These are phyloP conservation scores for Dorcus parallelipipedus DNA, from an alignment of 2,888 invertebrate species.

Conservation along the genomic window DNA sequence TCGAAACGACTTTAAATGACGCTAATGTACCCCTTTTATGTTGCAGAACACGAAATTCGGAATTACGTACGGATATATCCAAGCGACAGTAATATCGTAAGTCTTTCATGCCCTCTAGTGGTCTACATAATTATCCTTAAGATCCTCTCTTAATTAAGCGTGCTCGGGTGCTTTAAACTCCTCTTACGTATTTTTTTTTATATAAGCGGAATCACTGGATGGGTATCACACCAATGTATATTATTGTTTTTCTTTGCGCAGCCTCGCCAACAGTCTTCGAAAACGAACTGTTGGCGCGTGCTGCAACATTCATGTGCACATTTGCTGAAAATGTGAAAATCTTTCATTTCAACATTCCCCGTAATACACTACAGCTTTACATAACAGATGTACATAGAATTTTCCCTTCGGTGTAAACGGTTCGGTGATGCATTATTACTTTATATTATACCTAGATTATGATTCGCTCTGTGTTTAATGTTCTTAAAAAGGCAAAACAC, in stretches of 20 bases:
- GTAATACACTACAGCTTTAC: too few species aligned
- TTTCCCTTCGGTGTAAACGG: too few species aligned
- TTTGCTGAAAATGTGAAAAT: not conserved
- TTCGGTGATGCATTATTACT: too few species aligned
- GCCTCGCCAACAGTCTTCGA: not conserved
- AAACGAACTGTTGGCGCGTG: not conserved
- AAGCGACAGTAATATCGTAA: slow-evolving; percentile 5
- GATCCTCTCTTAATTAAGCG: slow-evolving; percentile 14
- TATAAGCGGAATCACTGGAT: slow-evolving; percentile 40
- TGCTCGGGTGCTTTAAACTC: not conserved
- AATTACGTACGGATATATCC: slow-evolving; percentile 38
- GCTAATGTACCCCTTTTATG: slow-evolving; percentile 3
- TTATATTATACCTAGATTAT: too few species aligned
- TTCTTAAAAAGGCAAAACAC: too few species aligned
- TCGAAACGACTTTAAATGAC: too few species aligned
- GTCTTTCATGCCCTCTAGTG: not conserved
- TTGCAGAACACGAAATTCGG: slow-evolving; percentile 42
- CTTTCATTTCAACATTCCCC: not conserved
- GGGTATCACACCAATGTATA: slow-evolving; percentile 41
- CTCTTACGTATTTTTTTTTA: slow-evolving; percentile 25
- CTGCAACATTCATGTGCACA: not conserved
- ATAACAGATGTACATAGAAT: too few species aligned
- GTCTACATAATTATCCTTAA: slow-evolving; percentile 1
- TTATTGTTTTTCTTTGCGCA: not conserved
- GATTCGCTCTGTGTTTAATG: too few species aligned